phyloP scores from a whole-genome alignment of 2,888 invertebrate species.

The Maniola hyperantus region DNA sequence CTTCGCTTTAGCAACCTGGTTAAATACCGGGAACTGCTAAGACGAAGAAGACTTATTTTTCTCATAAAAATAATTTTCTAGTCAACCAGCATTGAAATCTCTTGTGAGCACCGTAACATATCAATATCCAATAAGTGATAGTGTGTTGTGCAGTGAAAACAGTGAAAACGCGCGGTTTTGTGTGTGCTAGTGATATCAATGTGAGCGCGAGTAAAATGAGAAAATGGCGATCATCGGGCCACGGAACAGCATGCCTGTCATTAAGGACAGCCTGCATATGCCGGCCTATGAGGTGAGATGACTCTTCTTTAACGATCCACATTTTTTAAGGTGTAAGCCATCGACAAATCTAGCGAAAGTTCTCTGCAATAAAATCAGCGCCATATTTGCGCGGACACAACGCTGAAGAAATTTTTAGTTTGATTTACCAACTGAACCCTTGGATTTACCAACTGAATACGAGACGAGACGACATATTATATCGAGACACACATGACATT shows the following conservation, averaged over 20 bases:
- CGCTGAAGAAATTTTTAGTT: too few relatives aligned
- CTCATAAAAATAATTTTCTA: neutral
- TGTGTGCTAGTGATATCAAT: conserved; percentile 33
- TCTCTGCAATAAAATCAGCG: too few relatives aligned
- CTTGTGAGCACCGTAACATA: neutral
- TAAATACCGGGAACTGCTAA: neutral
- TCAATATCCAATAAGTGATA: conserved; percentile 1
- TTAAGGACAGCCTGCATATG: conserved; percentile 85
- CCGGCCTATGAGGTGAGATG: conserved; percentile 86
- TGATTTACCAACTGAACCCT: too few relatives aligned
- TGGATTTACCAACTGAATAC: too few relatives aligned
- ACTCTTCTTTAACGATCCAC: neutral
- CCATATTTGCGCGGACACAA: too few relatives aligned
- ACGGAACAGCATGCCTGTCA: conserved; percentile 85
- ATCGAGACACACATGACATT: too few relatives aligned
- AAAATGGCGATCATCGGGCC: conserved; percentile 81
- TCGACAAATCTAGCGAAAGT: too few relatives aligned
- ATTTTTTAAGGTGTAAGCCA: neutral
- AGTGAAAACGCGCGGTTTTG: conserved; percentile 23
- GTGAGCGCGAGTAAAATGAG: conserved; percentile 63
- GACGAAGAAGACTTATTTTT: neutral
- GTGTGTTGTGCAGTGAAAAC: conserved; percentile 17
- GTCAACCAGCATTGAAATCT: conserved; percentile 6
- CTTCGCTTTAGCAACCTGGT: neutral
- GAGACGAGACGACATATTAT: too few relatives aligned